Evolutionary conservation across 2,888 invertebrate genomes (phyloP).

Genomic region (Bibio marci): DNA sequence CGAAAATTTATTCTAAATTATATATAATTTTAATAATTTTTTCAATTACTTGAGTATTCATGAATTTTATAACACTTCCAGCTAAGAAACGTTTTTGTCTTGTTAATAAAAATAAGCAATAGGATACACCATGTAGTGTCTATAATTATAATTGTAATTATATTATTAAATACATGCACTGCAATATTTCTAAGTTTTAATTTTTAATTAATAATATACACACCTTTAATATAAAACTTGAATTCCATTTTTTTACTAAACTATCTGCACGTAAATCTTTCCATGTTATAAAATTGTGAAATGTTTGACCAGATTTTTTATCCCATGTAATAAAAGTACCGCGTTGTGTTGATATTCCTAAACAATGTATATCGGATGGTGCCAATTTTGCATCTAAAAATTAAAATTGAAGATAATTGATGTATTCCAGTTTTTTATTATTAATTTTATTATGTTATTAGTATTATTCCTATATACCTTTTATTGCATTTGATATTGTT

Average conservation of each 20-base stretch:
- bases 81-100: constrained; percentile 66
- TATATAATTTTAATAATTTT: constrained; percentile 3
- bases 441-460: too few species aligned
- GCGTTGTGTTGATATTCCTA: constrained; percentile 72
- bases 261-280: constrained; percentile 65
- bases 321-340: constrained; percentile 75
- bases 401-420: too few species aligned
- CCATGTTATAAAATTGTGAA: constrained; percentile 81
- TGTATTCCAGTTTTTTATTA: too few species aligned
- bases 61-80: constrained; percentile 68
- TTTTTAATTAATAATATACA: too few species aligned
- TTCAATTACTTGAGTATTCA: constrained; percentile 59
- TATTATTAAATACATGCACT: too few species aligned
- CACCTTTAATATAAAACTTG: constrained; percentile 48
- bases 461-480: constrained; percentile 45
- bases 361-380: constrained; percentile 48
- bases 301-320: constrained; percentile 49
- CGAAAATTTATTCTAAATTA: too few species aligned
- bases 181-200: too few species aligned
- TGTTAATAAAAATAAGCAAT: constrained; percentile 55
- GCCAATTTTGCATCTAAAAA: constrained; percentile 48
- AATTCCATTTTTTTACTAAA: constrained; percentile 60
- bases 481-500: constrained; percentile 51
- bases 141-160: constrained; percentile 21
- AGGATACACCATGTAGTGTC: constrained; percentile 45